Evolutionary conservation across 2,113 vertebrate species (phyloP).

Genomic region (Atherinomorus stipes): DNA sequence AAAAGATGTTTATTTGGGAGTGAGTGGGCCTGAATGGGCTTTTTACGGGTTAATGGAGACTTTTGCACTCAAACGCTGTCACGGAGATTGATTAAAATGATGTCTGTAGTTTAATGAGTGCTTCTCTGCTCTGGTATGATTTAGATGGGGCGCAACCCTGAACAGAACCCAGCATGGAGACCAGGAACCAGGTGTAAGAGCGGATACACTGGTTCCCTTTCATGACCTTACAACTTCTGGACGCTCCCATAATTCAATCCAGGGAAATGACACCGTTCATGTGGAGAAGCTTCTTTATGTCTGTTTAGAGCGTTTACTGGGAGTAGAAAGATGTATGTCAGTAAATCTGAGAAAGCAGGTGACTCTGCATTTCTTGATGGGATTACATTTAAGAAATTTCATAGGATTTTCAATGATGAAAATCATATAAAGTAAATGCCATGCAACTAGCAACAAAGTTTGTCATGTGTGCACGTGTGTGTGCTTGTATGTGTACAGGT

Average conservation of each 20-base stretch:
- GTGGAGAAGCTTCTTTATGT: slow-evolving; percentile 17
- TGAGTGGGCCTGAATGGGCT: not conserved
- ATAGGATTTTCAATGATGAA: too few relatives aligned
- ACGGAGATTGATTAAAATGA: slow-evolving; percentile 54
- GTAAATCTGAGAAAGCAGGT: not conserved
- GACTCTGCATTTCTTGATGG: slow-evolving; percentile 53
- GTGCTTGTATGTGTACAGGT: too few relatives aligned
- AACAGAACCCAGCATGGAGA: slow-evolving; percentile 47
- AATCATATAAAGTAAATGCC: too few relatives aligned
- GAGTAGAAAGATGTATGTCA: slow-evolving; percentile 21
- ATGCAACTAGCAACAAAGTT: too few relatives aligned
- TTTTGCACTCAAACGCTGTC: slow-evolving; percentile 7
- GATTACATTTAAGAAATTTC: too few relatives aligned
- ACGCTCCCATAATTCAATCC: slow-evolving; percentile 37
- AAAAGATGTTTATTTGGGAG: slow-evolving; percentile 60
- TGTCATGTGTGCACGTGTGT: too few relatives aligned
- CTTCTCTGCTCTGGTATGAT: slow-evolving; percentile 20
- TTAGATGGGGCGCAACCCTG: slow-evolving; percentile 40
- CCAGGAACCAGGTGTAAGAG: slow-evolving; percentile 41
- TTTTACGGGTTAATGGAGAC: slow-evolving; percentile 31
- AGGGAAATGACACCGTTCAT: slow-evolving; percentile 7
- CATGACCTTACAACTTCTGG: slow-evolving; percentile 49
- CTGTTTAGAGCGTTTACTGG: slow-evolving; percentile 40
- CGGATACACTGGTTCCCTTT: slow-evolving; percentile 34
- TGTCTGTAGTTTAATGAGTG: slow-evolving; percentile 46